Conservation (phyloP, 2,888 invertebrate species). For the Gonocerus acuteangulatus region DNA sequence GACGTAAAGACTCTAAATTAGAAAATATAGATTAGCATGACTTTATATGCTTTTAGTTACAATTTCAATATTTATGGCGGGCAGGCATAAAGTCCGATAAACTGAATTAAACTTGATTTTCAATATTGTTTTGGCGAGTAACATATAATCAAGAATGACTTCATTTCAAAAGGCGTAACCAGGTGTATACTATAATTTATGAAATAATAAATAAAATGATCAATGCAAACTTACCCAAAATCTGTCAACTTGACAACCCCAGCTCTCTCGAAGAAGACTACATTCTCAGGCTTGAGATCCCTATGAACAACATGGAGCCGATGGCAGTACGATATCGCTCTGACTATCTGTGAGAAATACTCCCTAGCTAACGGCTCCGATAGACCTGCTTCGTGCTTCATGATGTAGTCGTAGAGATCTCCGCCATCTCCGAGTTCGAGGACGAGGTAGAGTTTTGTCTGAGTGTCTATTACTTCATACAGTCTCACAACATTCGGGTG, state of each 20-base stretch:
- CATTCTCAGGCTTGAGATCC: constrained; percentile 98
- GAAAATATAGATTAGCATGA: too few species aligned
- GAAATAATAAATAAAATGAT: not conserved
- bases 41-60: too few species aligned
- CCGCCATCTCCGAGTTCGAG: constrained; percentile 97
- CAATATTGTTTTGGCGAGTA: too few species aligned
- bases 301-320: constrained; percentile 79
- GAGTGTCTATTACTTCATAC: constrained; percentile 99
- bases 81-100: too few species aligned
- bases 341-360: constrained; percentile 94
- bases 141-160: too few species aligned
- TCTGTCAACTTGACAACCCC: constrained; percentile 97
- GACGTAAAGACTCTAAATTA: too few species aligned
- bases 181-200: too few species aligned
- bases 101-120: too few species aligned
- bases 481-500: constrained; percentile 97
- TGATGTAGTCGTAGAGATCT: constrained; percentile 96
- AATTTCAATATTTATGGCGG: too few species aligned
- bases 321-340: constrained; percentile 97
- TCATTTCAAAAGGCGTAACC: too few species aligned
- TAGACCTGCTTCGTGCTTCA: constrained; percentile 80
- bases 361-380: constrained; percentile 59
- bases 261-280: constrained; percentile 95
- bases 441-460: constrained; percentile 93
- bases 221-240: constrained; percentile 62